phyloP scores from a whole-genome alignment of 2,888 invertebrate genomes.

The Eledona agricola region DNA sequence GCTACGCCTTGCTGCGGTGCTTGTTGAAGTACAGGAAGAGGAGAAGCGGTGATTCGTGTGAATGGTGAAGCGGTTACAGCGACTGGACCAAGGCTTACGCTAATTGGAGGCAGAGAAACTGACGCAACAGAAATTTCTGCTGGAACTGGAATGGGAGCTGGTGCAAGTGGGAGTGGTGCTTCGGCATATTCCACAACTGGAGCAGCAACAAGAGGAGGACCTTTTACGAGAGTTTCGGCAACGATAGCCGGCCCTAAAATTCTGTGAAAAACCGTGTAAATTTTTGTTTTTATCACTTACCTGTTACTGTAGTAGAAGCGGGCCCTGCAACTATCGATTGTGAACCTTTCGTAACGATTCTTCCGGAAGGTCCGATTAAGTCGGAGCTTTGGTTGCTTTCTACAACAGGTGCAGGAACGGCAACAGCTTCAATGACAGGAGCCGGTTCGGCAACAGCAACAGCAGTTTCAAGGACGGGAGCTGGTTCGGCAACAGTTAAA shows the following conservation, averaged over 20 bases:
- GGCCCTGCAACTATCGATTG: slow-evolving; percentile 57
- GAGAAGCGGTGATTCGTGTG: neutral
- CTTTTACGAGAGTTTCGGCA: slow-evolving; percentile 30
- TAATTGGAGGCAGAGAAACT: slow-evolving; percentile 34
- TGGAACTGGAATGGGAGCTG: slow-evolving; percentile 5
- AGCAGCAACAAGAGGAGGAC: slow-evolving; percentile 40
- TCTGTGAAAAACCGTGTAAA: neutral
- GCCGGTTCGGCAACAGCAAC: slow-evolving; percentile 42
- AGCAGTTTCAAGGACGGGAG: slow-evolving; percentile 41
- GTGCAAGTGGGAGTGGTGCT: too few relatives aligned
- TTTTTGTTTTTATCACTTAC: slow-evolving; percentile 41
- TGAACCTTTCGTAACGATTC: slow-evolving; percentile 54
- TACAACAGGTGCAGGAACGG: slow-evolving; percentile 44
- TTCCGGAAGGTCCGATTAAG: slow-evolving; percentile 56
- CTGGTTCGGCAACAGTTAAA: slow-evolving; percentile 44
- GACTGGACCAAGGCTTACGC: slow-evolving; percentile 25
- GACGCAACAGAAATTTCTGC: slow-evolving; percentile 32
- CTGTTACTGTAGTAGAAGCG: slow-evolving; percentile 57
- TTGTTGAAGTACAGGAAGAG: slow-evolving; percentile 3
- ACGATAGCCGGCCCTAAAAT: slow-evolving; percentile 39
- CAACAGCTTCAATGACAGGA: slow-evolving; percentile 42
- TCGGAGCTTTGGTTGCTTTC: slow-evolving; percentile 50
- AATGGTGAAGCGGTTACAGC: slow-evolving; percentile 7
- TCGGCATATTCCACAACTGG: slow-evolving; percentile 16
- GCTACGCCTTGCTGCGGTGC: too few relatives aligned